Evolutionary conservation across 2,113 vertebrate genomes (phyloP).

Genomic region (Leptobrachium leishanense): DNA sequence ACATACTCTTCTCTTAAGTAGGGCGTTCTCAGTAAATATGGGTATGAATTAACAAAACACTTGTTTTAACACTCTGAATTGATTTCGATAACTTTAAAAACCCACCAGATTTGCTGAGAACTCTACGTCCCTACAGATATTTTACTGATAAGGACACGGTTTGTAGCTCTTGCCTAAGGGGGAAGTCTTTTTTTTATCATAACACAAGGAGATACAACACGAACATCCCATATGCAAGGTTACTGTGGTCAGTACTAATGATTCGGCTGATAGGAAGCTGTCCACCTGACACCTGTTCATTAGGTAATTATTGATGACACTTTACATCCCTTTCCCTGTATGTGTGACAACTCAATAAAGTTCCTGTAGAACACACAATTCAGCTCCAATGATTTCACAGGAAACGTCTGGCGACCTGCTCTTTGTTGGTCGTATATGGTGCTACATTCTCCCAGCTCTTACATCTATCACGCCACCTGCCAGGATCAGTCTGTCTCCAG

Average conservation of each 20-base stretch:
- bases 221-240: conserved; percentile 42
- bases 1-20: too few relatives aligned
- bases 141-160: neutral
- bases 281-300: conserved; percentile 37
- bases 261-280: conserved; percentile 26
- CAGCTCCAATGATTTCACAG: conserved; percentile 6
- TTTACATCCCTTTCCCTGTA: conserved; percentile 27
- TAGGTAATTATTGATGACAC: conserved; percentile 39
- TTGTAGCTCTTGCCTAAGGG: conserved; percentile 25
- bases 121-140: neutral
- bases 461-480: neutral
- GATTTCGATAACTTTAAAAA: too few relatives aligned
- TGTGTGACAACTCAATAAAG: conserved; percentile 30
- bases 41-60: too few relatives aligned
- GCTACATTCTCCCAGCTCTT: too few relatives aligned
- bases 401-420: conserved; percentile 16
- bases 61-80: too few relatives aligned
- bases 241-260: conserved; percentile 39
- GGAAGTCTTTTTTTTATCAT: conserved; percentile 13
- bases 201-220: neutral
- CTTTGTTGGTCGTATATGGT: too few relatives aligned
- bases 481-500: neutral
- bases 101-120: too few relatives aligned
- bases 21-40: too few relatives aligned
- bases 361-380: conserved; percentile 1